phyloP scores from a whole-genome alignment of 2,797 vertebrate species.

The Tapirus indicus region DNA sequence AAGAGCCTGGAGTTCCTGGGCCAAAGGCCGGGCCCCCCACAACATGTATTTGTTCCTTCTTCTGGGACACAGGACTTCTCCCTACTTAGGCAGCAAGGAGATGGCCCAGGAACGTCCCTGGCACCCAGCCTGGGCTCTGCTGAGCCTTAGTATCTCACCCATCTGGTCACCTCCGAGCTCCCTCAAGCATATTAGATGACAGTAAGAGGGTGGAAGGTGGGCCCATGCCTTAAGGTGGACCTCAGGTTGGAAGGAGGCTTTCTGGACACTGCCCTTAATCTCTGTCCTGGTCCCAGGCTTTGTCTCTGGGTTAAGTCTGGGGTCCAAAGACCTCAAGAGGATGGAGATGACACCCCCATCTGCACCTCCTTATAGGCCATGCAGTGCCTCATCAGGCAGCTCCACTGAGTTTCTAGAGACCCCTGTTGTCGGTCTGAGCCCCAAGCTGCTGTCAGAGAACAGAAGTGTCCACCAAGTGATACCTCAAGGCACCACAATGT shows the following conservation, averaged over 20 bases:
- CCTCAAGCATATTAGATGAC: slow-evolving; percentile 53
- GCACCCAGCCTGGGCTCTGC: slow-evolving; percentile 60
- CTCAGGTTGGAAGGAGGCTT: background rate
- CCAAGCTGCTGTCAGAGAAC: background rate
- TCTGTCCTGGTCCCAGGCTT: background rate
- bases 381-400: no score
- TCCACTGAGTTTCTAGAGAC: background rate
- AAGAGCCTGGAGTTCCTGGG: background rate
- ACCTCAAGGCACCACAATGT: fast-evolving
- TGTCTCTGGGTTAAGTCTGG: background rate
- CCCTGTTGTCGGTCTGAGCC: background rate
- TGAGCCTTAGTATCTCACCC: slow-evolving; percentile 45
- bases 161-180: background rate
- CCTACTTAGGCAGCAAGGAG: background rate
- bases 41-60: background rate
- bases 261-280: background rate
- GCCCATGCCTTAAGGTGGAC: slow-evolving; percentile 61
- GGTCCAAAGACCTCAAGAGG: background rate
- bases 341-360: background rate
- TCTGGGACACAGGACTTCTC: background rate
- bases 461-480: background rate
- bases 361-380: background rate
- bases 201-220: background rate
- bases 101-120: slow-evolving; percentile 56
- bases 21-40: background rate